phyloP scores from a whole-genome alignment of 2,113 vertebrate species.

The Neotoma lepida region DNA sequence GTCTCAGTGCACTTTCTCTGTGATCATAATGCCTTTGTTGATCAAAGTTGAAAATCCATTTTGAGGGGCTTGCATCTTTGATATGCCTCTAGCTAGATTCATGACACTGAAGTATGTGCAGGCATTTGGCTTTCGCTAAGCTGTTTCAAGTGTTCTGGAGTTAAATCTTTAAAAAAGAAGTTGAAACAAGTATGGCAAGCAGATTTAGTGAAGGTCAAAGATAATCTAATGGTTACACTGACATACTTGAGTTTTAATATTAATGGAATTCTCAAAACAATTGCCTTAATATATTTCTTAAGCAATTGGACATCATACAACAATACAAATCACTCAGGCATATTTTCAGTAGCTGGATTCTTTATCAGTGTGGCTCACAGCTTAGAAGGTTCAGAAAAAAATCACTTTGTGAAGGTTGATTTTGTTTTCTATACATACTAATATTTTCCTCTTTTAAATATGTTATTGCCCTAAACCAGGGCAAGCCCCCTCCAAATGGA shows the following conservation, averaged over 20 bases:
- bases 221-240: background rate
- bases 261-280: background rate
- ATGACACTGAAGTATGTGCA: slow-evolving; percentile 37
- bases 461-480: background rate
- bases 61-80: slow-evolving; percentile 27
- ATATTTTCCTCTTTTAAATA: slow-evolving; percentile 21
- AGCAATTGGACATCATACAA: slow-evolving; percentile 33
- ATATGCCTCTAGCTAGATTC: slow-evolving; percentile 10
- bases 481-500: background rate
- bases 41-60: slow-evolving; percentile 57
- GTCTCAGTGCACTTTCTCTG: background rate
- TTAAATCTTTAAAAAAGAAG: slow-evolving; percentile 37
- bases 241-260: slow-evolving; percentile 29
- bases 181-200: background rate
- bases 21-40: slow-evolving; percentile 59
- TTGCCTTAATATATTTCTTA: slow-evolving; percentile 47
- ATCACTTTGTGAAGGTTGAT: background rate
- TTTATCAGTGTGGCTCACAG: slow-evolving; percentile 25
- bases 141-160: slow-evolving; percentile 20
- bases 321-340: slow-evolving; percentile 21
- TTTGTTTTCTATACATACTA: slow-evolving; percentile 41
- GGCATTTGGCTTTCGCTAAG: background rate
- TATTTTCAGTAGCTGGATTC: slow-evolving; percentile 12
- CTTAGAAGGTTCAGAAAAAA: slow-evolving; percentile 37
- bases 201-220: slow-evolving; percentile 4